Base-by-base conservation (phyloP, 2,113 vertebrate species). In the Mola mola region DNA sequence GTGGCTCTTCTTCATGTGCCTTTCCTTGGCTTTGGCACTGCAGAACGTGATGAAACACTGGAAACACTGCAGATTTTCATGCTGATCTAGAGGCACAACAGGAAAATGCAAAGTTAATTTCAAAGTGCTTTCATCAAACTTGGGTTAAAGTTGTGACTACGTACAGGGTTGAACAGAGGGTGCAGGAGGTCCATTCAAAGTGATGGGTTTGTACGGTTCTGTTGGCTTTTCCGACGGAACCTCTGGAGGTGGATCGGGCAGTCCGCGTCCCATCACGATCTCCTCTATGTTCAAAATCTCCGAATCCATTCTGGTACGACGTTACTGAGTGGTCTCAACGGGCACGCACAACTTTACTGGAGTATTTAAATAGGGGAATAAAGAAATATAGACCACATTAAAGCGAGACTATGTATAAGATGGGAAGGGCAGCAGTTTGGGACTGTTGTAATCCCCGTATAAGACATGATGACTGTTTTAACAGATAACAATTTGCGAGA, bases 31-130 rank as follows among this genome's bases (percentile, higher is more conserved):
- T 88, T 93, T 93, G 62, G 91, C 89, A 70, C 89, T 93, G 68
- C 92, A 93, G 84, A 93, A 93, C 1, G 92, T 93, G 71, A 93
- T 93, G 72, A 93, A 93, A 69, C 92, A 93, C 75, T 93, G 92
- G 62, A 92, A 93, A 87, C 92, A 93, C 81, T 93, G 92, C 66
- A 93, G 49, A 34, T 91, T 93, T 59, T 93, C 91, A 81, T 93
- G 92, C 81, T 93, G 92, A 61, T 93, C 92, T 93, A 61, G 8
- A 68, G 8, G 28, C 3, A 55, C 42, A 61, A 7, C 0, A 15
- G 22, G 15, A 37, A 6, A 34, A 37, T 8, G 13, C 12, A 17
- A 8, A 2, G 3, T 26, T 29, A 6, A 20, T 16, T 6, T 5
- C 9, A 29, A 29, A 9, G 28, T 7, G 28, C 7, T 40, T 40